Conservation (phyloP, 1,140 invertebrate genomes). For the Drosophila sproati region DNA sequence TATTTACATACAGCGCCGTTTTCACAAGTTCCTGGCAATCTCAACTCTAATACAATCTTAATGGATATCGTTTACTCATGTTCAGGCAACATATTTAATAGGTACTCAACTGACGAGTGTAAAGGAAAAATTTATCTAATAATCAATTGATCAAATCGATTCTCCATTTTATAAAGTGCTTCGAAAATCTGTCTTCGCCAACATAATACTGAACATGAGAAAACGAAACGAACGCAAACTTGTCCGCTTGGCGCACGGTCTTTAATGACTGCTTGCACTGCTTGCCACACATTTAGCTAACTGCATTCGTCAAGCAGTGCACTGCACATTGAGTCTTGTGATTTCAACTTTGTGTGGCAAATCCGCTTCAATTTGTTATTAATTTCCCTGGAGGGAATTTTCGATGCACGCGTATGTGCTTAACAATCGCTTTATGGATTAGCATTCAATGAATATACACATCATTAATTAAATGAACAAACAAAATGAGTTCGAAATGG, state of each 20-base stretch:
- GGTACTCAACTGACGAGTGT: too few species aligned
- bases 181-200: too few species aligned
- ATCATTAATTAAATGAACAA: constrained; percentile 1
- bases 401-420: background rate
- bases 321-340: too few species aligned
- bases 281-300: background rate
- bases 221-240: too few species aligned
- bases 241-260: too few species aligned
- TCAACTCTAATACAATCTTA: too few species aligned
- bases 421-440: background rate
- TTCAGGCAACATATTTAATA: too few species aligned
- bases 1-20: too few species aligned
- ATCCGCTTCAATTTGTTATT: background rate
- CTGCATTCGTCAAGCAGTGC: constrained; percentile 4
- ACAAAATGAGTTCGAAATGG: constrained; percentile 1
- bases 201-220: too few species aligned
- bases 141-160: background rate
- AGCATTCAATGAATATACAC: background rate
- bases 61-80: too few species aligned
- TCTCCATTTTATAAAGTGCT: too few species aligned
- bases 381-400: constrained; percentile 4
- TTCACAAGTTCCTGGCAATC: too few species aligned
- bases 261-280: background rate
- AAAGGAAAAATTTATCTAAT: constrained; percentile 1
- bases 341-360: background rate